These are phyloP conservation scores for Stomatorhinus ivindoensis DNA, from an alignment of 2,113 vertebrate species.

Conservation along the genomic window DNA sequence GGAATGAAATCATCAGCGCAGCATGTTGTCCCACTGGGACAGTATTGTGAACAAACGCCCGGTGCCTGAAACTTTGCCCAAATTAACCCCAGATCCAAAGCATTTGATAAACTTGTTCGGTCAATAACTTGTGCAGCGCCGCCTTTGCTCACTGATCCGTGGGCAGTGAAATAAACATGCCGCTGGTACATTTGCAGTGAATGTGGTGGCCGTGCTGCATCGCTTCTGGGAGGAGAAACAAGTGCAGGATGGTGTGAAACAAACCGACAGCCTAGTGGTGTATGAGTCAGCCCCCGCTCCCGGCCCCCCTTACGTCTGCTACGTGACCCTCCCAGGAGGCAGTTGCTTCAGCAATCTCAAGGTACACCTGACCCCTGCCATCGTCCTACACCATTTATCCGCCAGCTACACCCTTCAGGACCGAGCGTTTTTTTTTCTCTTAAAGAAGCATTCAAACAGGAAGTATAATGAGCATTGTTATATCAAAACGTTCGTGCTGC, in stretches of 20 bases:
- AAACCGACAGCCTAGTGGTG: constrained; percentile 60
- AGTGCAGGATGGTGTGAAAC: constrained; percentile 44
- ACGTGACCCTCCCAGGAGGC: constrained; percentile 80
- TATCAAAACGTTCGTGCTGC: neutral
- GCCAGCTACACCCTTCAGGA: neutral
- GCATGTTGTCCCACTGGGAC: neutral
- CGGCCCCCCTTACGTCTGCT: constrained; percentile 71
- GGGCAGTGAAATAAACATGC: neutral
- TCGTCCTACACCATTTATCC: neutral
- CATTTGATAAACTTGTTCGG: neutral
- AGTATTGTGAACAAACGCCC: neutral
- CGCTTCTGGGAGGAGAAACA: constrained; percentile 83
- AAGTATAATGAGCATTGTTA: neutral
- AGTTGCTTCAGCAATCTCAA: constrained; percentile 87
- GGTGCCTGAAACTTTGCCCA: neutral
- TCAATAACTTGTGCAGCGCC: neutral
- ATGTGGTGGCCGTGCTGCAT: constrained; percentile 77
- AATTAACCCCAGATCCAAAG: neutral
- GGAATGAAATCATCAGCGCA: neutral
- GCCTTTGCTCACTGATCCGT: neutral
- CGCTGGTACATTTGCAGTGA: constrained; percentile 61
- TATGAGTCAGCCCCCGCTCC: constrained; percentile 71
- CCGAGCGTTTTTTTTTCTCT: neutral
- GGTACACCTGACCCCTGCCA: constrained; percentile 45
- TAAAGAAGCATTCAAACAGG: neutral